phyloP scores from a whole-genome alignment of 1,140 invertebrate species.

The Homalodisca vitripennis region DNA sequence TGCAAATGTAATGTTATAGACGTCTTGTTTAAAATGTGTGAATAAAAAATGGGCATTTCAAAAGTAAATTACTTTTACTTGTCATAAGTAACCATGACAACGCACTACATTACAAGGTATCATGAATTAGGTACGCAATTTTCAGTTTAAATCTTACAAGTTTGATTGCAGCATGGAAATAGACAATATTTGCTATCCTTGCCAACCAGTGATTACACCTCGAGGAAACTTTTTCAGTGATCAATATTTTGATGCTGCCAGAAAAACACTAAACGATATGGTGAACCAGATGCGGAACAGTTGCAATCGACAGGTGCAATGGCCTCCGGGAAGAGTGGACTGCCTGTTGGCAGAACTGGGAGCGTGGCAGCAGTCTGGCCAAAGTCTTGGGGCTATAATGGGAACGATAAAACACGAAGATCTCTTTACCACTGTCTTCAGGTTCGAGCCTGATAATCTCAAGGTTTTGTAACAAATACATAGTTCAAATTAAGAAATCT shows the following conservation, averaged over 20 bases:
- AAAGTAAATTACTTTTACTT: no score
- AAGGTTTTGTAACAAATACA: no score
- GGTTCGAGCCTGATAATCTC: constrained; percentile 4
- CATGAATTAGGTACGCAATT: no score
- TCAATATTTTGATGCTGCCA: constrained; percentile 16
- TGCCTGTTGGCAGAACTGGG: constrained; percentile 2
- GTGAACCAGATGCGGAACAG: background rate
- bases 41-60: no score
- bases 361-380: constrained; percentile 17
- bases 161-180: background rate
- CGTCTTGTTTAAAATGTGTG: no score
- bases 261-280: background rate
- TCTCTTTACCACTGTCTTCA: constrained; percentile 1
- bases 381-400: constrained; percentile 1
- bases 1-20: no score
- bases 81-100: no score
- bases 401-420: background rate
- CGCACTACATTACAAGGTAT: no score
- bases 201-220: background rate
- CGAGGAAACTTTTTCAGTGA: constrained; percentile 23
- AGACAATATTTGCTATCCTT: constrained; percentile 1
- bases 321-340: background rate
- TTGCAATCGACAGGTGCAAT: background rate
- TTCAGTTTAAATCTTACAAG: no score
- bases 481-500: no score